Conservation (phyloP, 1,140 invertebrate genomes). For the Cydia pomonella region DNA sequence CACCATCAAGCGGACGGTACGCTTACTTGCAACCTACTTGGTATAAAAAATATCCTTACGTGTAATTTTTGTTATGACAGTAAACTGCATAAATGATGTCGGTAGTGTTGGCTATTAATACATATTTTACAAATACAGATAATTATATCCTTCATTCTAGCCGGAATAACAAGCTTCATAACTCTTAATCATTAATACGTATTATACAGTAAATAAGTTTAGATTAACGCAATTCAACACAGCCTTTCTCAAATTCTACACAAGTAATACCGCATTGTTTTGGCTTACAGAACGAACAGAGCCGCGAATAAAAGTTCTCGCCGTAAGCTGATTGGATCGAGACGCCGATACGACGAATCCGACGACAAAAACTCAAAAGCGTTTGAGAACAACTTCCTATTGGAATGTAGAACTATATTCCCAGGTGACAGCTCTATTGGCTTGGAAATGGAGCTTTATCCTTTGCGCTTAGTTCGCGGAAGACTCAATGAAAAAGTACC, state of each 20-base stretch:
- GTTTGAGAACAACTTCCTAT: constrained; percentile 2
- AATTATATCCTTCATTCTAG: not conserved
- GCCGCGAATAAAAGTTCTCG: not conserved
- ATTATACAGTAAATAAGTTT: not conserved
- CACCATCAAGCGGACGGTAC: too few relatives aligned
- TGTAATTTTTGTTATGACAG: too few relatives aligned
- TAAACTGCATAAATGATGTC: too few relatives aligned
- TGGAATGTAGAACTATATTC: constrained; percentile 7
- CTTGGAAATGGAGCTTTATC: not conserved
- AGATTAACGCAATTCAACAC: not conserved
- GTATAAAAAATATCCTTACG: too few relatives aligned
- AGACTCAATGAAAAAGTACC: not conserved
- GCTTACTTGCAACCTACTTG: too few relatives aligned
- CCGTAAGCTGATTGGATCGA: constrained; percentile 6
- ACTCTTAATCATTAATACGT: too few relatives aligned
- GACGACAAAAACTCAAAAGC: constrained; percentile 14
- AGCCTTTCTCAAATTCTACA: not conserved
- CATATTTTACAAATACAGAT: too few relatives aligned
- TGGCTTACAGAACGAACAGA: not conserved
- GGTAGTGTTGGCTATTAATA: too few relatives aligned
- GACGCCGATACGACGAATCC: not conserved
- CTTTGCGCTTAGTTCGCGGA: not conserved
- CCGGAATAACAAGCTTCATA: not conserved
- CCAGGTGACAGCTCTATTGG: not conserved
- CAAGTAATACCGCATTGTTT: not conserved